A percentile compares a stretch with the other conserved stretches of the same genome.
Conservation (phyloP, 2,888 invertebrate species). For the Drosophila vallismaia region DNA sequence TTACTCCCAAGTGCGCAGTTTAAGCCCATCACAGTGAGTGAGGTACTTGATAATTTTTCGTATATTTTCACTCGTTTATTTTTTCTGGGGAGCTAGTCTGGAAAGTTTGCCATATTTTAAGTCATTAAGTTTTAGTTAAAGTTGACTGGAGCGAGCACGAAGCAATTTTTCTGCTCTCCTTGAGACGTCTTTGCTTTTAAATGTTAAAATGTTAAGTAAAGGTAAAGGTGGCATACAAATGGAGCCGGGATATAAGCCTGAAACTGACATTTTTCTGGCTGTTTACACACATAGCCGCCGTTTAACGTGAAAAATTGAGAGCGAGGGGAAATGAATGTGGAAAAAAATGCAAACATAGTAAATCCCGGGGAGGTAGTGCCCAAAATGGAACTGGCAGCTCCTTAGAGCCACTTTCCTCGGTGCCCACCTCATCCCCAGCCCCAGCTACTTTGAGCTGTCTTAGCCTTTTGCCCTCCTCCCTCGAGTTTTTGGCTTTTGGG, state of each 20-base stretch:
- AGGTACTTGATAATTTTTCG: slow-evolving; percentile 57
- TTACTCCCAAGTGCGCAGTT: slow-evolving; percentile 78
- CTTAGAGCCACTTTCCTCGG: slow-evolving; percentile 30
- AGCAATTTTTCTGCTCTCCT: slow-evolving; percentile 30
- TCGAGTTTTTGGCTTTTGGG: slow-evolving; percentile 9
- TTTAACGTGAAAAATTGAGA: slow-evolving; percentile 14
- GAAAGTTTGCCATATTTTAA: slow-evolving; percentile 70
- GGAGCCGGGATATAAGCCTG: slow-evolving; percentile 45
- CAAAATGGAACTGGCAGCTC: slow-evolving; percentile 57
- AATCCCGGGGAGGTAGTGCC: slow-evolving; percentile 50
- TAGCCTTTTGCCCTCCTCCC: neutral
- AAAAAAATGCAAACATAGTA: slow-evolving; percentile 33
- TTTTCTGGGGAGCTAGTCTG: slow-evolving; percentile 1
- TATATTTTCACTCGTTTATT: slow-evolving; percentile 5
- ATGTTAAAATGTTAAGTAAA: slow-evolving; percentile 43
- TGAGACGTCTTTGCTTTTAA: slow-evolving; percentile 62
- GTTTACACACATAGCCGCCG: slow-evolving; percentile 38
- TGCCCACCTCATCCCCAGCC: slow-evolving; percentile 10
- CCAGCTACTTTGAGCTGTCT: slow-evolving; percentile 58
- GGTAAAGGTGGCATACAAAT: slow-evolving; percentile 29
- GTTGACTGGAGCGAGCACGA: slow-evolving; percentile 33
- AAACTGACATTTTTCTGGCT: slow-evolving; percentile 44
- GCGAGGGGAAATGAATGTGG: slow-evolving; percentile 1
- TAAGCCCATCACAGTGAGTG: slow-evolving; percentile 70
- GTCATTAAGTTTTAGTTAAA: slow-evolving; percentile 68